These are phyloP conservation scores for Gallinago nigripennis DNA, from an alignment of 2,797 vertebrate species.

Conservation along the genomic window DNA sequence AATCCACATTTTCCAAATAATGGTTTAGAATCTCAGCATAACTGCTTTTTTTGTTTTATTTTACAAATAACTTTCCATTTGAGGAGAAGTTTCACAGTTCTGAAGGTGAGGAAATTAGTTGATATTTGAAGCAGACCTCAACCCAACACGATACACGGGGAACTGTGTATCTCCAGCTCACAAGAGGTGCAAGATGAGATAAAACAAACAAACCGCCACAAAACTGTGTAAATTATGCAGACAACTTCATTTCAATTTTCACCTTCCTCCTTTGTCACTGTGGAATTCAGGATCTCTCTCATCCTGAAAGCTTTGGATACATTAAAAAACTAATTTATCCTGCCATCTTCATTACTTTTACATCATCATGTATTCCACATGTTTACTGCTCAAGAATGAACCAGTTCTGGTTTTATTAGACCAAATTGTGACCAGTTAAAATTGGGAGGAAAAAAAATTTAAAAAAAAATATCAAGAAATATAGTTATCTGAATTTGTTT, in stretches of 20 bases:
- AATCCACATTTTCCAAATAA: not conserved
- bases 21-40: not conserved
- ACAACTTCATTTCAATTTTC: not conserved
- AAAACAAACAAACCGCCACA: not conserved
- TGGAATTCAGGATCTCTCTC: conserved; percentile 38
- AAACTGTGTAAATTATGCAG: not conserved
- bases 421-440: not conserved
- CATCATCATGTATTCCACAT: conserved; percentile 41
- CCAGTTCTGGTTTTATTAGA: conserved; percentile 28
- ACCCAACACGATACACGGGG: not conserved
- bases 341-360: conserved; percentile 42
- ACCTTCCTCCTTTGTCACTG: not conserved
- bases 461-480: not conserved
- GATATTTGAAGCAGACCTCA: not conserved
- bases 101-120: not conserved
- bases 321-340: conserved; percentile 45
- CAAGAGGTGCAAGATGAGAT: not conserved
- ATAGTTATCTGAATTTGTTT: not conserved
- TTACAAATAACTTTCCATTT: not conserved
- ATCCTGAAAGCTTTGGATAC: conserved; percentile 43
- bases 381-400: conserved; percentile 30
- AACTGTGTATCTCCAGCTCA: not conserved
- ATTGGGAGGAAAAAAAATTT: not conserved
- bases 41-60: not conserved
- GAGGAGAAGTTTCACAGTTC: not conserved